Base-by-base conservation (phyloP, 2,888 invertebrate species). In the Orthonevra nobilis region DNA sequence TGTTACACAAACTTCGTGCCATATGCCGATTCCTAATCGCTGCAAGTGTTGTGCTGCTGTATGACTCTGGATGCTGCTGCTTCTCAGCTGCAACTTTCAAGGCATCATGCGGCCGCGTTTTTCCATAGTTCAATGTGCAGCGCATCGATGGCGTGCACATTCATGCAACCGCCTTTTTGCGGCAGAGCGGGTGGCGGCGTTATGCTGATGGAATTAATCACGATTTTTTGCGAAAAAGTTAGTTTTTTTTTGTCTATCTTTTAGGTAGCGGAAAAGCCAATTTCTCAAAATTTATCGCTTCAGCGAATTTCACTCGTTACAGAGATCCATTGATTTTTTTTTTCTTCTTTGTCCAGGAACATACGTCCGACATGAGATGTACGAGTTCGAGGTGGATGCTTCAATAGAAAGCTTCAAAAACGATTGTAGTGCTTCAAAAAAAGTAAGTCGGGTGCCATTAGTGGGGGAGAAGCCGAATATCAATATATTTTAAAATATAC, bases 231-330 rank as follows among this genome's bases (percentile, higher is more conserved):
- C 46, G 15, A 60, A 77, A 77, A n/a, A n/a, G n/a, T n/a, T n/a
- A n/a, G n/a, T n/a, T n/a, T n/a, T 42, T n/a, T 52, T 32, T 14
- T 12, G 30, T 34, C 48, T 26, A 61, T 64, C 60, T 30, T 23
- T 5, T n/a, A n/a, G n/a, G n/a, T n/a, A 73, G 50, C 40, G 63
- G 30, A 68, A 63, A 81, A 73, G 68, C 68, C 79, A 73, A 81
- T 73, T 73, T 63, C 50, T 73, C 63, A 63, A 73, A 81, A 74
- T 81, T 74, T 68, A 81, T 81, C 44, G 68, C 63, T 69, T 44
- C 50, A 69, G 15, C 20, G 56, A 52, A 50, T 44, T 64, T 40
- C 15, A 64, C 52, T 70, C 64, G 50, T 58, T 63, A 58, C 10
- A 23, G 32, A 12, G 40, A 48, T 52, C 14, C 17, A 15, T 12